phyloP scores from a whole-genome alignment of 92 coral and sea anemone species.

The Nematostella vectensis region DNA sequence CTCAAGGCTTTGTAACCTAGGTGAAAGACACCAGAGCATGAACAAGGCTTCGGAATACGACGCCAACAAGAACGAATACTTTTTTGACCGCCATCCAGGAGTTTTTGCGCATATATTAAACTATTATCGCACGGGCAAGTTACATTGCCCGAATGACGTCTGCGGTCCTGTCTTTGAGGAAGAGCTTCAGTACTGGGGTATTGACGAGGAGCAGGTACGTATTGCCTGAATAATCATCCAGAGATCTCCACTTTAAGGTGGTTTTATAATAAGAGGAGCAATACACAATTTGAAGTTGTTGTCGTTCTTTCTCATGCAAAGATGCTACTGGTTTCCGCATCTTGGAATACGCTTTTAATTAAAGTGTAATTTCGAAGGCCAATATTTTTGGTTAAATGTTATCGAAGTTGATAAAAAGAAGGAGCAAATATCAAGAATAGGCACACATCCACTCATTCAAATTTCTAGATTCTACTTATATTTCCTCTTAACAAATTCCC shows the following conservation, averaged over 20 bases:
- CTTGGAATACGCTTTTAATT: too few relatives aligned
- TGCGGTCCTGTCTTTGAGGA: constrained; percentile 94
- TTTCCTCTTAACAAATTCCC: too few relatives aligned
- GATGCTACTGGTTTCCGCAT: too few relatives aligned
- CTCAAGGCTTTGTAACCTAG: constrained; percentile 73
- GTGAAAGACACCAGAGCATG: constrained; percentile 72
- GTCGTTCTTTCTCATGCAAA: too few relatives aligned
- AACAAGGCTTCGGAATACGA: constrained; percentile 69
- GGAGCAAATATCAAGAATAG: too few relatives aligned
- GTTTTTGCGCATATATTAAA: constrained; percentile 85
- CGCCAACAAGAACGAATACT: constrained; percentile 66
- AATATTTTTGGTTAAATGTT: too few relatives aligned
- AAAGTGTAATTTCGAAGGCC: too few relatives aligned
- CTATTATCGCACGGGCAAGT: constrained; percentile 91
- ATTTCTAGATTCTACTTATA: too few relatives aligned
- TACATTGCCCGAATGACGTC: constrained; percentile 85
- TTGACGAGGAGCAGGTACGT: constrained; percentile 83
- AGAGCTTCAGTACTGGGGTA: constrained; percentile 94
- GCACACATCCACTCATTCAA: too few relatives aligned
- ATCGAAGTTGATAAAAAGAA: too few relatives aligned
- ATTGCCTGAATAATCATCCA: background rate
- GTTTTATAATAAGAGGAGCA: too few relatives aligned
- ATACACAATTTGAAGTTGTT: too few relatives aligned
- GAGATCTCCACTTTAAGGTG: background rate
- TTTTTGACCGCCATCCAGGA: constrained; percentile 94